Evolutionary conservation across 1,140 invertebrate genomes (phyloP), one percentile per base, ranked within the genome.

Genomic region (Nephotettix cincticeps): DNA sequence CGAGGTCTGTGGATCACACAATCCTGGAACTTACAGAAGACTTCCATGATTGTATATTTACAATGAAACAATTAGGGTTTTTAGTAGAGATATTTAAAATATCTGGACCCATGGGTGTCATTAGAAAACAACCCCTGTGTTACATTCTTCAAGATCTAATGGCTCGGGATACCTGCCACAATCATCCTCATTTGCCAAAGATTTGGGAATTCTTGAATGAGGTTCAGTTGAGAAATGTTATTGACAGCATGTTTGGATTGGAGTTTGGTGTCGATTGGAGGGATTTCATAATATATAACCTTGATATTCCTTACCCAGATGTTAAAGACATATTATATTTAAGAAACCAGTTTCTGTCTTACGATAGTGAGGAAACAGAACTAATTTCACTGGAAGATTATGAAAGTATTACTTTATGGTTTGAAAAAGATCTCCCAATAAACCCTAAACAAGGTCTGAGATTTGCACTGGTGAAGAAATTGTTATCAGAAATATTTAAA

Each of bases 201-300:
- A 70, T 73, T 0, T 89, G 87, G 87, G 80, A 77, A 63, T 75
- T 78, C 32, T 66, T 88, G n/a, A 77, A 82, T 69, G 78, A 82
- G 0, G 73, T 80, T 21, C 78, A 85, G 61, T 75, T 87, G 3
- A 77, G 80, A 14, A 78, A 80, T 47, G 68, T 88, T 9, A 78
- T 86, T 1, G 73, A 76, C 51, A 69, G 75, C 14, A 28, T 87
- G 19, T 89, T 85, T 75, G 85, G 83, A 0, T 79, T 83, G 36
- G 78, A 78, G 0, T 78, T 80, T 1, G 83, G 83, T 47, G 70
- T 88, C 13, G 83, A 87, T 76, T 89, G 87, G 88, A 84, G 83
- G 75, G 86, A 88, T 76, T 88, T 89, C 72, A 77, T 89, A 14
- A 79, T 88, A 69, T 85, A 84, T 74, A 85, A 83, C 75, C 77